A percentile compares a stretch with the other conserved stretches of the same genome.
Evolutionary conservation across 37 sponge, comb jelly and placozoan species (phyloP).

Genomic region (Agelas oroides): DNA sequence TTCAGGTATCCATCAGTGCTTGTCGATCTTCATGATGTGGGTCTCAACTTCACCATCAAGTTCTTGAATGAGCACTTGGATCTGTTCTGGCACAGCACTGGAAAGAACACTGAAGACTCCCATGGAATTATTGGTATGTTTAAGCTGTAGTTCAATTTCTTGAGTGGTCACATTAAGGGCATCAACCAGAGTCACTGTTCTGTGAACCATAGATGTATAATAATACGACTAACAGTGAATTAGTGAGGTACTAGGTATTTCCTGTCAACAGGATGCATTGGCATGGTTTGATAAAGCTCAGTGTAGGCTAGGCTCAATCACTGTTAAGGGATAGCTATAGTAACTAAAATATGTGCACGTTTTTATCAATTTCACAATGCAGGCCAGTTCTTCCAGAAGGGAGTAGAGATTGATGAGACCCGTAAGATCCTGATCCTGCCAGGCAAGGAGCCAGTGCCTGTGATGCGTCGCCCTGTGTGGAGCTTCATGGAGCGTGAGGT

Average conservation of each 20-base stretch:
- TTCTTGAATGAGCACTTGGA: conserved; percentile 1
- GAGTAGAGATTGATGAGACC: not conserved
- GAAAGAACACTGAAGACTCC: not conserved
- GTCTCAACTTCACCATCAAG: not conserved
- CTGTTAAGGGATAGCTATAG: too few relatives aligned
- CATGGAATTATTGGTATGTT: conserved; percentile 10
- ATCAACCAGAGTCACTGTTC: too few relatives aligned
- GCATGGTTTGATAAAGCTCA: too few relatives aligned
- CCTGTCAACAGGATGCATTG: too few relatives aligned
- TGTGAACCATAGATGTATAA: too few relatives aligned
- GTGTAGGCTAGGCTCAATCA: too few relatives aligned
- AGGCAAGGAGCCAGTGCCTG: conserved; percentile 9
- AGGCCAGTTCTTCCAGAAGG: conserved; percentile 49
- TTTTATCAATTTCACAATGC: not conserved
- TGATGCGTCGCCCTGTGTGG: conserved; percentile 4
- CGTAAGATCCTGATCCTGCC: conserved; percentile 15
- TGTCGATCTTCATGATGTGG: not conserved
- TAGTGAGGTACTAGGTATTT: too few relatives aligned
- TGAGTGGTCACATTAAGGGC: too few relatives aligned
- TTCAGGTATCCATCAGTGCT: conserved; percentile 4
- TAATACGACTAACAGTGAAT: too few relatives aligned
- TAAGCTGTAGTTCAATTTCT: too few relatives aligned
- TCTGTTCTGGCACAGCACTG: not conserved
- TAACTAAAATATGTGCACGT: too few relatives aligned
- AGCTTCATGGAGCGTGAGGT: conserved; percentile 24